Conservation (phyloP, 2,113 vertebrate genomes). For the Uropsilus gracilis region DNA sequence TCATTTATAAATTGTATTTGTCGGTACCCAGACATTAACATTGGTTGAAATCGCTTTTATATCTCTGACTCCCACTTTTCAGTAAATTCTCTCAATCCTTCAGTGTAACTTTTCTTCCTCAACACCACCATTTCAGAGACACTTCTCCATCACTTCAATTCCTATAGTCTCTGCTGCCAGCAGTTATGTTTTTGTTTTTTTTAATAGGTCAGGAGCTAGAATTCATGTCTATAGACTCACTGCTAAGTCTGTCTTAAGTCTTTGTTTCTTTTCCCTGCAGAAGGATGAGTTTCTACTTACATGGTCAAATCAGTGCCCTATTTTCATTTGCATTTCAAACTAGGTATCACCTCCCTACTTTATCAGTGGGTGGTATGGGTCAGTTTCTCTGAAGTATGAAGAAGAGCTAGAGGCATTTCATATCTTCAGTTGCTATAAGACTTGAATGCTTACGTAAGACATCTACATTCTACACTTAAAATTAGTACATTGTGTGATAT, state of each 20-base stretch:
- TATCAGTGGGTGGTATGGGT: not conserved
- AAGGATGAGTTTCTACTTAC: not conserved
- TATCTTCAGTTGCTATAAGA: not conserved
- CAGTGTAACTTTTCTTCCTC: not conserved
- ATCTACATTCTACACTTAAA: not conserved
- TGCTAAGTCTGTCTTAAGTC: not conserved
- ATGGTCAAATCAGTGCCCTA: not conserved
- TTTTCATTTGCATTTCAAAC: conserved; percentile 32
- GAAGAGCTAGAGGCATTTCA: not conserved
- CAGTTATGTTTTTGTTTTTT: not conserved
- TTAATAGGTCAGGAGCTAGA: not conserved
- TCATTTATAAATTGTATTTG: conserved; percentile 58
- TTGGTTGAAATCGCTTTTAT: conserved; percentile 12
- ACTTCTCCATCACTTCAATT: not conserved
- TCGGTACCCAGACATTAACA: not conserved
- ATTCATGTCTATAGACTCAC: not conserved
- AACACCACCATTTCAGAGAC: not conserved
- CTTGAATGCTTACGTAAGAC: not conserved
- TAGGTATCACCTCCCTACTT: not conserved
- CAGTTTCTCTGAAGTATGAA: not conserved
- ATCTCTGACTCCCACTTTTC: not conserved
- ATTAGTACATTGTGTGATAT: not conserved
- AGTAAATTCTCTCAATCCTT: not conserved
- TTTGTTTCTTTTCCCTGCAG: not conserved
- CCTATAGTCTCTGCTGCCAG: not conserved